These are phyloP conservation scores for Oscheius sp. DNA, from an alignment of 2,888 invertebrate genomes.

Conservation along the genomic window DNA sequence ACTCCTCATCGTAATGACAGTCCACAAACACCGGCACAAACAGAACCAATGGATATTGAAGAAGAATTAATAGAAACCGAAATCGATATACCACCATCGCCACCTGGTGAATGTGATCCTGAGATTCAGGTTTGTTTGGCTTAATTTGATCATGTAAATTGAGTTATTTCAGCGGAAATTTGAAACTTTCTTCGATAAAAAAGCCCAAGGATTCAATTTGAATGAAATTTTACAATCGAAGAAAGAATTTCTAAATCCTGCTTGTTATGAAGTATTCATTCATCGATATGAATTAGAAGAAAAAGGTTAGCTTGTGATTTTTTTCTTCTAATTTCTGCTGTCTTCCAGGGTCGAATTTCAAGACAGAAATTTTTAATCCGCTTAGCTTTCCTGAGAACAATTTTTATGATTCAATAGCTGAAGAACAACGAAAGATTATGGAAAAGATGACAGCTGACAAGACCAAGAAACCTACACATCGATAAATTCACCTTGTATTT, in stretches of 20 bases:
- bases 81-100: constrained; percentile 33
- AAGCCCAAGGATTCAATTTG: constrained; percentile 43
- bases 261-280: constrained; percentile 59
- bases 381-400: constrained; percentile 54
- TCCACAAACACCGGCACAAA: constrained; percentile 7
- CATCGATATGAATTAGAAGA: constrained; percentile 53
- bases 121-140: constrained; percentile 14
- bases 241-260: constrained; percentile 54
- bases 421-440: constrained; percentile 46
- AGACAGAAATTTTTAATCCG: constrained; percentile 51
- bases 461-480: constrained; percentile 4
- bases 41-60: constrained; percentile 2
- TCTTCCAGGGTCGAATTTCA: constrained; percentile 51
- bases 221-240: constrained; percentile 45
- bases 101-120: constrained; percentile 33
- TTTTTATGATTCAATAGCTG: constrained; percentile 48
- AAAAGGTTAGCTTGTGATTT: constrained; percentile 41
- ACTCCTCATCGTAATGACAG: constrained; percentile 15
- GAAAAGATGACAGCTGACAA: constrained; percentile 29
- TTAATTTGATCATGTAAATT: constrained; percentile 1
- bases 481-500: neutral
- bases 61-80: neutral
- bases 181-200: constrained; percentile 44
- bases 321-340: neutral
- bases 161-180: constrained; percentile 30